Percentiles rank a stretch among this genome's conserved stretches.
phyloP scores from a whole-genome alignment of 2,113 vertebrate species.

The Pygoscelis antarcticus region DNA sequence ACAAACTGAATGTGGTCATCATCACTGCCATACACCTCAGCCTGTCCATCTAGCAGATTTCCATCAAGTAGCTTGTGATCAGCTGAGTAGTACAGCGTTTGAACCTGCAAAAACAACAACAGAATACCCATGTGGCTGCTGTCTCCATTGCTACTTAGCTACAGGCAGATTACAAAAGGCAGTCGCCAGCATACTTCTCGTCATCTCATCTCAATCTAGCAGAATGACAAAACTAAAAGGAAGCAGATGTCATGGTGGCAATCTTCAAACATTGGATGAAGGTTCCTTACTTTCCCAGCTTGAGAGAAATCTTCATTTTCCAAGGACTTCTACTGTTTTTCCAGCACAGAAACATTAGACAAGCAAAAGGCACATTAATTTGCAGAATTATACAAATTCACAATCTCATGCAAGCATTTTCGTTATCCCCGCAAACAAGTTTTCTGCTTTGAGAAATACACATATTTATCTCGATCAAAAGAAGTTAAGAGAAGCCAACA shows the following conservation, averaged over 20 bases:
- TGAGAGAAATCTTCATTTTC: conserved; percentile 77
- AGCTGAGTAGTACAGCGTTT: conserved; percentile 99
- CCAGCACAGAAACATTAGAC: conserved; percentile 68
- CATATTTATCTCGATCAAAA: conserved; percentile 38
- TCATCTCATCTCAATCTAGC: conserved; percentile 74
- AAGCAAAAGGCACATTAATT: conserved; percentile 67
- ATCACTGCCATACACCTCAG: conserved; percentile 97
- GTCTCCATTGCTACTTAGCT: conserved; percentile 85
- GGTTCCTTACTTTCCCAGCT: conserved; percentile 73
- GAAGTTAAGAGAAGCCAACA: conserved; percentile 48
- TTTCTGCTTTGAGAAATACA: conserved; percentile 64
- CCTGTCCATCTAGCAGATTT: conserved; percentile 96
- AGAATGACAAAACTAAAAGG: conserved; percentile 74
- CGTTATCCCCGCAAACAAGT: conserved; percentile 60
- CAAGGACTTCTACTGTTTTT: conserved; percentile 62
- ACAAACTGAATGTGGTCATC: conserved; percentile 99
- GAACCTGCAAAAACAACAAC: conserved; percentile 99
- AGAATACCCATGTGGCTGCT: conserved; percentile 96
- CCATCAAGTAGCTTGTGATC: conserved; percentile 99
- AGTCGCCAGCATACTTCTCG: conserved; percentile 64
- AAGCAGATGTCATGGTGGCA: conserved; percentile 76
- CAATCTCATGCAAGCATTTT: conserved; percentile 68
- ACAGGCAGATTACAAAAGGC: conserved; percentile 71
- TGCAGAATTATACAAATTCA: conserved; percentile 67
- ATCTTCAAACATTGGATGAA: conserved; percentile 69